Conservation (phyloP, 1,140 invertebrate genomes). For the Pogonognathellus flavescens region DNA sequence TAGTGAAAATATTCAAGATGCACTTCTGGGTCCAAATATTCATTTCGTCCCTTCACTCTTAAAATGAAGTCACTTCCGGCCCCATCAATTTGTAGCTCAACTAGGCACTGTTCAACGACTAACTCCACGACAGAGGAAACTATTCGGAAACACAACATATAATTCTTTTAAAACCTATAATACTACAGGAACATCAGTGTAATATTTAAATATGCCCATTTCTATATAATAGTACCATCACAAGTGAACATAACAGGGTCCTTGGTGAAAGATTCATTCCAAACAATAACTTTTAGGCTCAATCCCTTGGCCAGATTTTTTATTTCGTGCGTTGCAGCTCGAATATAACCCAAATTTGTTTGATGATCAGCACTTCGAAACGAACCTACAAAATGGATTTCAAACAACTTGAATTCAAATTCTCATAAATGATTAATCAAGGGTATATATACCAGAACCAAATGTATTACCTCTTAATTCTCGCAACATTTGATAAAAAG, state of each 20-base stretch:
- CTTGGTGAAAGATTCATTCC: slow-evolving; percentile 74
- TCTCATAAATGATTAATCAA: slow-evolving; percentile 63
- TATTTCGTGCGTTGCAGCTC: slow-evolving; percentile 85
- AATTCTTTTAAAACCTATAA: too few relatives aligned
- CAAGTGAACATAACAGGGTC: slow-evolving; percentile 87
- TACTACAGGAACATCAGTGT: too few relatives aligned
- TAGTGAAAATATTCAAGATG: slow-evolving; percentile 90
- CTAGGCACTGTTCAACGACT: slow-evolving; percentile 88
- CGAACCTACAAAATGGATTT: slow-evolving; percentile 73
- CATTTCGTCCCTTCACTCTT: slow-evolving; percentile 84
- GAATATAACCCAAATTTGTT: slow-evolving; percentile 84
- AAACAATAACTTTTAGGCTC: slow-evolving; percentile 87
- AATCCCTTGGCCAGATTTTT: slow-evolving; percentile 79
- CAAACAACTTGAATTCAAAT: neutral
- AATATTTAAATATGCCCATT: too few relatives aligned
- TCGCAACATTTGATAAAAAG: slow-evolving; percentile 85
- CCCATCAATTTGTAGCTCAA: slow-evolving; percentile 81
- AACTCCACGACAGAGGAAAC: slow-evolving; percentile 89
- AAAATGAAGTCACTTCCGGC: slow-evolving; percentile 79
- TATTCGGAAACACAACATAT: slow-evolving; percentile 71
- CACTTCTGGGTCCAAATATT: slow-evolving; percentile 77
- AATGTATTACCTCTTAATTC: slow-evolving; percentile 71
- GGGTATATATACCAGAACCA: slow-evolving; percentile 61
- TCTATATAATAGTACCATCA: too few relatives aligned
- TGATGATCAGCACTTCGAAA: slow-evolving; percentile 78